Conservation (phyloP, 2,888 invertebrate species). For the Tiliacea aurago region DNA sequence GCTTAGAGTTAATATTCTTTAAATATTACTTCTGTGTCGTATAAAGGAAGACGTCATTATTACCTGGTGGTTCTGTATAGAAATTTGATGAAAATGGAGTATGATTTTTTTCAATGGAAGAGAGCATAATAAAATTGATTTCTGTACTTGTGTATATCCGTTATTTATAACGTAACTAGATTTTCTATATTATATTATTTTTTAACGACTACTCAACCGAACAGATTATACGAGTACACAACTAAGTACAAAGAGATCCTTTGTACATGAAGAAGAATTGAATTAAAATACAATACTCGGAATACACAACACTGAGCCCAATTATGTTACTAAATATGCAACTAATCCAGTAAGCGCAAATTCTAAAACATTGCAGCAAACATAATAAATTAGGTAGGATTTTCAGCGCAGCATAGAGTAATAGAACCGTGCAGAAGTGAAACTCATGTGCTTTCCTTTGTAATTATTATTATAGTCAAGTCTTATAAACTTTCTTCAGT, state of each 20-base stretch:
- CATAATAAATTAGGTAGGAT: slow-evolving; percentile 53
- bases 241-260: too few relatives aligned
- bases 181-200: neutral
- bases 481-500: too few relatives aligned
- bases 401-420: slow-evolving; percentile 29
- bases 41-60: neutral
- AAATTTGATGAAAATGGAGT: neutral
- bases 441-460: neutral
- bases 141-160: neutral
- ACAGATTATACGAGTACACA: too few relatives aligned
- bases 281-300: too few relatives aligned
- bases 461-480: neutral
- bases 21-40: neutral
- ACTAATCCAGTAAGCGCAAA: slow-evolving; percentile 16
- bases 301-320: slow-evolving; percentile 6
- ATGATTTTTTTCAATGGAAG: neutral
- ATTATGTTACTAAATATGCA: slow-evolving; percentile 35
- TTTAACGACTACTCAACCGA: neutral
- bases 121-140: too few relatives aligned
- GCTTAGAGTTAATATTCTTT: neutral
- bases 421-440: neutral
- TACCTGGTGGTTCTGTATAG: neutral
- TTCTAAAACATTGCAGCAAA: slow-evolving; percentile 33
- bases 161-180: neutral
- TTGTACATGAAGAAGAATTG: neutral